Conservation (phyloP, 2,113 vertebrate species). For the Ceratotherium simum region DNA sequence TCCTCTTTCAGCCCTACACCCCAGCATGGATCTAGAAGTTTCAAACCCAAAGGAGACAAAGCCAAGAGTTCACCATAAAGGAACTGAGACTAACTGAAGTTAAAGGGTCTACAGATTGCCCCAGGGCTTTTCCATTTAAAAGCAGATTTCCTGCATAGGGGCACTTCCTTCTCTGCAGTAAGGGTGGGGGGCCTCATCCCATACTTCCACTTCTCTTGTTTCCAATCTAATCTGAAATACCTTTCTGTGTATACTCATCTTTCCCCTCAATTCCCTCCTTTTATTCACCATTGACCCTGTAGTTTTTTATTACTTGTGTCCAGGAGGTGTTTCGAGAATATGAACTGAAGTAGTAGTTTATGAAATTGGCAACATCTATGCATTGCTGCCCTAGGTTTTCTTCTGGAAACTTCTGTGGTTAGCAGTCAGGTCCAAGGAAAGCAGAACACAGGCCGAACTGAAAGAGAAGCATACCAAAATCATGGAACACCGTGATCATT, state of each 20-base stretch:
- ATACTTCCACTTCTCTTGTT: not conserved
- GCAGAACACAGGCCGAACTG: slow-evolving; percentile 63
- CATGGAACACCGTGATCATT: slow-evolving; percentile 48
- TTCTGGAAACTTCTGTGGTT: slow-evolving; percentile 85
- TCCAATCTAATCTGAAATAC: slow-evolving; percentile 37
- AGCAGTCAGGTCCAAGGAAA: slow-evolving; percentile 77
- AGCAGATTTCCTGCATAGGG: not conserved
- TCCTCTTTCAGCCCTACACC: not conserved
- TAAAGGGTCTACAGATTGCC: slow-evolving; percentile 8
- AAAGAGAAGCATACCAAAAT: slow-evolving; percentile 69
- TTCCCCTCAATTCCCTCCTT: slow-evolving; percentile 10
- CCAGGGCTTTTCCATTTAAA: slow-evolving; percentile 16
- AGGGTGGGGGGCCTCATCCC: not conserved
- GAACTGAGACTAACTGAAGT: not conserved
- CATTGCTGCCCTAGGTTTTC: slow-evolving; percentile 71
- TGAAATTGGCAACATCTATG: slow-evolving; percentile 70
- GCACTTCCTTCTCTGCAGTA: slow-evolving; percentile 31
- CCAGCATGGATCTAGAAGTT: slow-evolving; percentile 4
- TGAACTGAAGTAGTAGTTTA: slow-evolving; percentile 74
- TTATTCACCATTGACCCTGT: slow-evolving; percentile 28
- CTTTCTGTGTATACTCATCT: slow-evolving; percentile 32
- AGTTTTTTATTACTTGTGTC: slow-evolving; percentile 59
- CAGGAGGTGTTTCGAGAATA: slow-evolving; percentile 68
- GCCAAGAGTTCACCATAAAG: not conserved
- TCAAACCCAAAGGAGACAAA: not conserved